Conservation (phyloP, 2,113 vertebrate species). For the Calyptommatus sinebrachiatus region DNA sequence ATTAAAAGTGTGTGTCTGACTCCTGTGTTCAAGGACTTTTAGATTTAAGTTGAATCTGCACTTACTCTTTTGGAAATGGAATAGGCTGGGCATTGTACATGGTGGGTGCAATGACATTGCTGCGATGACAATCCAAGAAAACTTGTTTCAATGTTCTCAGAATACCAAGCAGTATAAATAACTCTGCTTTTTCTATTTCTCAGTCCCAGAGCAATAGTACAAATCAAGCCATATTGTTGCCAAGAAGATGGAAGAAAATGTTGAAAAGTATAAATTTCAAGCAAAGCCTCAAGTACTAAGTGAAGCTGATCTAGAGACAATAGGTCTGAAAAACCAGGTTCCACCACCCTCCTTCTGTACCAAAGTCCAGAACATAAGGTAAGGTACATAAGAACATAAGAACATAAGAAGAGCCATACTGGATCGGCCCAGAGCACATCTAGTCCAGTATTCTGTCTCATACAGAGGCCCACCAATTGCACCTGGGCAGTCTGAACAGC, state of each 20-base stretch:
- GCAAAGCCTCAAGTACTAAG: constrained; percentile 71
- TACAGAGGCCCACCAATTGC: too few species aligned
- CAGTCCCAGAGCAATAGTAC: not conserved
- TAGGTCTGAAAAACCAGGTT: constrained; percentile 64
- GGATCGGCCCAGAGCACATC: too few species aligned
- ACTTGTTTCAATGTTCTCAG: not conserved
- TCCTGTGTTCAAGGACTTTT: too few species aligned
- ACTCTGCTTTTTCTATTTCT: not conserved
- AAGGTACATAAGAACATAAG: too few species aligned
- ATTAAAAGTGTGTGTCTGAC: too few species aligned
- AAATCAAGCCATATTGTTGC: not conserved
- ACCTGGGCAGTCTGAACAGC: too few species aligned
- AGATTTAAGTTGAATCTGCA: too few species aligned
- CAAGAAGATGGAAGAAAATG: constrained; percentile 26
- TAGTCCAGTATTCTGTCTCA: too few species aligned
- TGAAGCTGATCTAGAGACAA: constrained; percentile 77
- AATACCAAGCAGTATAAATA: not conserved
- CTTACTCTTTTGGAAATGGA: too few species aligned
- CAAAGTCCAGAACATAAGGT: constrained; percentile 41
- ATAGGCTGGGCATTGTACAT: too few species aligned
- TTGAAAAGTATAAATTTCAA: not conserved
- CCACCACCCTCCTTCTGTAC: constrained; percentile 37
- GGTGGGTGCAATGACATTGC: too few species aligned
- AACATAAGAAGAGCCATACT: too few species aligned
- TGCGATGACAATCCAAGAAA: not conserved